Evolutionary conservation across 2,797 vertebrate genomes (phyloP).

Genomic region (Vespertilio murinus): DNA sequence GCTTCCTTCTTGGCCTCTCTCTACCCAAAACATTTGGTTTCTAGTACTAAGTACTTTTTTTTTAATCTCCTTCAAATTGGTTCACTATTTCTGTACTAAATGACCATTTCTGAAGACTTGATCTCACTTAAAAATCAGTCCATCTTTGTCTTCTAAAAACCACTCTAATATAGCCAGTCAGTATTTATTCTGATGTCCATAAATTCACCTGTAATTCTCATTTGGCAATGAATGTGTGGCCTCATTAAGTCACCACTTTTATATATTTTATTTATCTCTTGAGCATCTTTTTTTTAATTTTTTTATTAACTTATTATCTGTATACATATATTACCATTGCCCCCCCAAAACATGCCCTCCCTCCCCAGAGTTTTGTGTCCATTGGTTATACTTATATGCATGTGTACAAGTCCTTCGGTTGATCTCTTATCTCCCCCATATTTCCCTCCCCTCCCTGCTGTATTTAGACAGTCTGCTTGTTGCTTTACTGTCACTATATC

Average conservation of each 20-base stretch:
- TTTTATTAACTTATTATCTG: no score
- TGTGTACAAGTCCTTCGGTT: no score
- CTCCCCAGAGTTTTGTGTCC: no score
- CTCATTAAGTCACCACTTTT: conserved; percentile 22
- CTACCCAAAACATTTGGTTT: not conserved
- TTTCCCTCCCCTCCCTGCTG: no score
- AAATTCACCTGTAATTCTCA: not conserved
- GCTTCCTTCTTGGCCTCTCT: not conserved
- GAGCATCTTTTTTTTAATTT: no score
- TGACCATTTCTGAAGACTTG: not conserved
- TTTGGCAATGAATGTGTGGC: not conserved
- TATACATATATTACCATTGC: no score
- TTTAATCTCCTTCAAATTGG: not conserved
- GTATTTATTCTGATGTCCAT: not conserved
- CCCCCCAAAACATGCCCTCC: no score
- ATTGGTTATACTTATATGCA: no score
- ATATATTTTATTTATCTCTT: conserved; percentile 21
- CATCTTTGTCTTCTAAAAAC: not conserved
- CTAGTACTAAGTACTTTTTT: not conserved
- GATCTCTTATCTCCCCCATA: no score
- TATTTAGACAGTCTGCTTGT: no score
- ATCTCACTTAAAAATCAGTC: not conserved
- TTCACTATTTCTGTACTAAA: not conserved
- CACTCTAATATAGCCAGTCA: not conserved
- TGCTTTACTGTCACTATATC: no score